Evolutionary conservation across 2,888 invertebrate genomes (phyloP).

Genomic region (Petrophora chlorosata): DNA sequence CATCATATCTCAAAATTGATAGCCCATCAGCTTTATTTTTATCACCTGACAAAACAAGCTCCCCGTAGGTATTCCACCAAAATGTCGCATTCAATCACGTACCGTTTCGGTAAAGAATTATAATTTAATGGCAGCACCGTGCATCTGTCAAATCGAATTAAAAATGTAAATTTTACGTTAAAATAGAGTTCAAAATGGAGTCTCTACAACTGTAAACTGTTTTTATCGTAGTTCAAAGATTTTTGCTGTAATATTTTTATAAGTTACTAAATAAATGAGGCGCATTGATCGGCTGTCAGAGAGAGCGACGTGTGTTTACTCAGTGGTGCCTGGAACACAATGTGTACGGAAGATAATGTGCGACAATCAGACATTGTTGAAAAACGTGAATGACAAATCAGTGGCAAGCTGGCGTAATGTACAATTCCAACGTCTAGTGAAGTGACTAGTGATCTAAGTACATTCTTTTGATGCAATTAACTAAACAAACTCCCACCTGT

Average conservation of each 20-base stretch:
- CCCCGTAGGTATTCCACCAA: constrained; percentile 20
- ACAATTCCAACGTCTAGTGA: background rate
- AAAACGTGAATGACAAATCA: constrained; percentile 55
- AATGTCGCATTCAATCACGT: constrained; percentile 46
- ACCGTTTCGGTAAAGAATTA: constrained; percentile 27
- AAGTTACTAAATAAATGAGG: constrained; percentile 79
- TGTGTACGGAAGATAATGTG: constrained; percentile 48
- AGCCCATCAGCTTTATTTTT: constrained; percentile 26
- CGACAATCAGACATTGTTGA: constrained; percentile 59
- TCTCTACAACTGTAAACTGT: constrained; percentile 5
- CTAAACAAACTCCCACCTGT: background rate
- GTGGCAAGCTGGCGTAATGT: constrained; percentile 30
- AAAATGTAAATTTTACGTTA: constrained; percentile 28
- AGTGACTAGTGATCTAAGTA: background rate
- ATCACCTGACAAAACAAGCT: constrained; percentile 61
- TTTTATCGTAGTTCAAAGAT: constrained; percentile 22
- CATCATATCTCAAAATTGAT: background rate
- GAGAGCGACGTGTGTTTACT: constrained; percentile 64
- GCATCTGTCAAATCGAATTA: constrained; percentile 39
- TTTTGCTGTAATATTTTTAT: constrained; percentile 68
- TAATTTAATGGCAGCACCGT: constrained; percentile 38
- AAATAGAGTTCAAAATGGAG: constrained; percentile 47
- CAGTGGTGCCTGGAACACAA: constrained; percentile 51
- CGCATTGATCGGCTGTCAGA: constrained; percentile 73
- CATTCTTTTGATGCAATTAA: background rate